Evolutionary conservation across 2,113 vertebrate genomes (phyloP).

Genomic region (Psittacula cyanocephala): DNA sequence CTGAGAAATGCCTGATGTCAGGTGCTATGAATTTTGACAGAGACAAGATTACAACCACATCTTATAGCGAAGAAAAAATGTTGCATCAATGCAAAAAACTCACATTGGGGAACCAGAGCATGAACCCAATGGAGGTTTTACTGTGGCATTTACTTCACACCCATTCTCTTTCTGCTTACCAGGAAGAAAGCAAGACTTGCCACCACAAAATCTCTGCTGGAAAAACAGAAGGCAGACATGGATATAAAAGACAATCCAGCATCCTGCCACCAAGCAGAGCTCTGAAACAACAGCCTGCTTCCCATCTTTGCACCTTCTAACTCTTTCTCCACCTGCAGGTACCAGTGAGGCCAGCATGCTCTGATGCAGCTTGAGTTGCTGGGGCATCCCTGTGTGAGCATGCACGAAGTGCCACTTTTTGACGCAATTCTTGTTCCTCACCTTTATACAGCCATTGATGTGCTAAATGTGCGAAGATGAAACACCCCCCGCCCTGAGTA

Average conservation of each 20-base stretch:
- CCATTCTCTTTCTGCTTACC: not conserved
- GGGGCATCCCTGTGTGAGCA: accelerated
- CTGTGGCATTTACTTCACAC: not conserved
- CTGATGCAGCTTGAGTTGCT: not conserved
- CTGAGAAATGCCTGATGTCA: not conserved
- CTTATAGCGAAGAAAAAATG: not conserved
- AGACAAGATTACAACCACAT: not conserved
- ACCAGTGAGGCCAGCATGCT: accelerated
- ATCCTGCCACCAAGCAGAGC: not conserved
- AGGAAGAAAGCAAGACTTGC: not conserved
- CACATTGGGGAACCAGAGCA: accelerated
- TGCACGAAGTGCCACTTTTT: not conserved
- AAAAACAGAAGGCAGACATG: not conserved
- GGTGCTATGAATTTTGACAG: not conserved
- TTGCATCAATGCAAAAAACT: not conserved
- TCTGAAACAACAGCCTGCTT: not conserved
- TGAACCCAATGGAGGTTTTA: not conserved
- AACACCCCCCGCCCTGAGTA: not conserved
- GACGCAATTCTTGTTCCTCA: not conserved
- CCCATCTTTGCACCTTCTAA: not conserved
- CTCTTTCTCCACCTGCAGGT: not conserved
- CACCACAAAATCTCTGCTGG: not conserved
- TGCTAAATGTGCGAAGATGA: not conserved
- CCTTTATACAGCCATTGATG: accelerated
- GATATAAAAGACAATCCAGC: not conserved